Evolutionary conservation across 2,888 invertebrate species (phyloP).

Genomic region (Torymus aiolomorphi): DNA sequence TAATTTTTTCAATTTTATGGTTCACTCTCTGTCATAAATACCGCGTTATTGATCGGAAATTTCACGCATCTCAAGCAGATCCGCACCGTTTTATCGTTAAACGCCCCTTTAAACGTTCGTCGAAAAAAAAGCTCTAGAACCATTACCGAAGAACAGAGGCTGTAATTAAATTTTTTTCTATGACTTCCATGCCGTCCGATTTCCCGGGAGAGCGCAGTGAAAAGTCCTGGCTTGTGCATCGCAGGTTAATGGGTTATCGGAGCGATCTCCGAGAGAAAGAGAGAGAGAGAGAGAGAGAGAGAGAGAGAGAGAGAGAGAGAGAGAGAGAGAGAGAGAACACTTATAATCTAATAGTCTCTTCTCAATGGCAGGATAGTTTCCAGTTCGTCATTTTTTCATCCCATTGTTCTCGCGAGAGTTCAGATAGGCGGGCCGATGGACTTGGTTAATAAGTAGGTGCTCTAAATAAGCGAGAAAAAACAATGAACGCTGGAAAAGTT

Average conservation of each 20-base stretch:
- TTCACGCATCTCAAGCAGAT: slow-evolving; percentile 3
- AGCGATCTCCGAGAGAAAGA: neutral
- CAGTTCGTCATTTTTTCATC: no score
- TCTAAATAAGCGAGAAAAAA: neutral
- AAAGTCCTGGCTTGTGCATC: neutral
- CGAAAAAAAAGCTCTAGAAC: neutral
- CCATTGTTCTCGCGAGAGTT: no score
- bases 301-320: no score
- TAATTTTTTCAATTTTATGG: neutral
- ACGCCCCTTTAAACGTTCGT: no score
- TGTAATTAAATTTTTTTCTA: slow-evolving; percentile 23
- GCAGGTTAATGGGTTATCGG: slow-evolving; percentile 6
- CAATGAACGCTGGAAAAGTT: no score
- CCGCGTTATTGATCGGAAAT: neutral
- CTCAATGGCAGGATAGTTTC: neutral
- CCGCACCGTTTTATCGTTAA: neutral
- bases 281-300: no score
- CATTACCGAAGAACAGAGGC: neutral
- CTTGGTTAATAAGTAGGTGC: no score
- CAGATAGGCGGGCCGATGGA: no score
- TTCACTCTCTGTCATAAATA: neutral
- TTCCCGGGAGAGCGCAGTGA: neutral
- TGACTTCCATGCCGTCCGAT: neutral
- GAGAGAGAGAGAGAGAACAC: neutral
- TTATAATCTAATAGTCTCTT: slow-evolving; percentile 1